Percentiles rank a stretch among this genome's conserved stretches.
phyloP scores from a whole-genome alignment of 2,797 vertebrate species.

The Clamator glandarius region DNA sequence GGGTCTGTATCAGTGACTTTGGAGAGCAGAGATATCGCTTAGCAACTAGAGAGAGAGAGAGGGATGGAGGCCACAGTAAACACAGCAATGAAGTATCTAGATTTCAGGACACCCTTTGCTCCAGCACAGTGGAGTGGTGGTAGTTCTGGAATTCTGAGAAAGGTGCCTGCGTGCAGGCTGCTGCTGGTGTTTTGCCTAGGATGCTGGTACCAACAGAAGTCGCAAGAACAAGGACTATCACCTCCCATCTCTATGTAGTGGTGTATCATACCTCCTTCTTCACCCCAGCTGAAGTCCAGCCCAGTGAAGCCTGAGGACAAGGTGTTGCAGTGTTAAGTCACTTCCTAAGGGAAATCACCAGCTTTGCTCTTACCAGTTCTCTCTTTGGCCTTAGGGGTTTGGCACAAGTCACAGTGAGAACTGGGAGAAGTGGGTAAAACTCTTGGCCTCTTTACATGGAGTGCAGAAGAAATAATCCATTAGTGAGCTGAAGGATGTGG shows the following conservation, averaged over 20 bases:
- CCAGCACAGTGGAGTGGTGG: not conserved
- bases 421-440: not conserved
- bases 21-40: constrained; percentile 75
- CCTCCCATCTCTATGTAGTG: fast-evolving
- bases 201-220: not conserved
- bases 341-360: not conserved
- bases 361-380: not conserved
- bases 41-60: constrained; percentile 74
- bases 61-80: constrained; percentile 25
- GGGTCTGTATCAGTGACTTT: constrained; percentile 72
- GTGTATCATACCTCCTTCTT: not conserved
- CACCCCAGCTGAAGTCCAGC: not conserved
- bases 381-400: fast-evolving
- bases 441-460: not conserved
- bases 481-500: not conserved
- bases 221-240: not conserved
- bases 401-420: not conserved
- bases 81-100: not conserved
- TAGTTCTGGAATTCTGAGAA: not conserved
- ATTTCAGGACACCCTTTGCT: not conserved
- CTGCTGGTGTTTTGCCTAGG: not conserved
- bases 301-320: not conserved
- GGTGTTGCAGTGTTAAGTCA: not conserved
- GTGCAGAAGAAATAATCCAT: not conserved
- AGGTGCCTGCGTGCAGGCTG: not conserved